Conservation (phyloP, 1,140 invertebrate genomes). For the Lethrus apterus region DNA sequence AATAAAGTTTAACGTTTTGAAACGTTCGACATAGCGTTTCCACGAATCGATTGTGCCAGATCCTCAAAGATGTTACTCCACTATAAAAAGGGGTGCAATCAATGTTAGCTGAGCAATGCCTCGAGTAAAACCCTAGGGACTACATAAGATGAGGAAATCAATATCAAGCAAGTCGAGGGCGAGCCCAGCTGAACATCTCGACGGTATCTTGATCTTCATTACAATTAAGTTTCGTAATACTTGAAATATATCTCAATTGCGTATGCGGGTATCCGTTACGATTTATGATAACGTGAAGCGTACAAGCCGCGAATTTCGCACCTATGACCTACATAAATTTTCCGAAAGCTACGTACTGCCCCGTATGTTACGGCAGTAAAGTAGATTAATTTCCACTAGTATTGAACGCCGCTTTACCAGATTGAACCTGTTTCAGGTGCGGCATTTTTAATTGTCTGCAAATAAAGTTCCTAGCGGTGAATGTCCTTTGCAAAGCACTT, state of each 20-base stretch:
- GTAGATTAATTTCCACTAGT: conserved; percentile 9
- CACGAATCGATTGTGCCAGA: too few species aligned
- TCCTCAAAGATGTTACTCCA: too few species aligned
- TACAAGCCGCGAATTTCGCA: background rate
- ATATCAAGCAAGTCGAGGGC: conserved; percentile 1
- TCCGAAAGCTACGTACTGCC: background rate
- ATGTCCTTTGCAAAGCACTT: too few species aligned
- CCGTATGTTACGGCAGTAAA: background rate
- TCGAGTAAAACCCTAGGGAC: background rate
- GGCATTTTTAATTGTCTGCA: too few species aligned
- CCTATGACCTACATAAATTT: too few species aligned
- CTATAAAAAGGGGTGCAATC: background rate
- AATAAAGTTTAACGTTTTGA: too few species aligned
- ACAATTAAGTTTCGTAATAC: conserved; percentile 5
- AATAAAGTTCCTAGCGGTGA: too few species aligned
- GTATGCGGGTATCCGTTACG: conserved; percentile 2
- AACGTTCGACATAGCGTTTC: too few species aligned
- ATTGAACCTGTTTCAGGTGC: conserved; percentile 12
- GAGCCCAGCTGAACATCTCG: conserved; percentile 9
- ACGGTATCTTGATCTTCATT: conserved; percentile 9
- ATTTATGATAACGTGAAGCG: conserved; percentile 6
- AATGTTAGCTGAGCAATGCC: background rate
- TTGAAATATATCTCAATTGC: background rate
- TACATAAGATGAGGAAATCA: conserved; percentile 9
- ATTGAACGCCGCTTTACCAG: conserved; percentile 5